Percentiles rank a stretch among this genome's conserved stretches.
Conservation (phyloP, 2,113 vertebrate species). For the Perca fluviatilis region DNA sequence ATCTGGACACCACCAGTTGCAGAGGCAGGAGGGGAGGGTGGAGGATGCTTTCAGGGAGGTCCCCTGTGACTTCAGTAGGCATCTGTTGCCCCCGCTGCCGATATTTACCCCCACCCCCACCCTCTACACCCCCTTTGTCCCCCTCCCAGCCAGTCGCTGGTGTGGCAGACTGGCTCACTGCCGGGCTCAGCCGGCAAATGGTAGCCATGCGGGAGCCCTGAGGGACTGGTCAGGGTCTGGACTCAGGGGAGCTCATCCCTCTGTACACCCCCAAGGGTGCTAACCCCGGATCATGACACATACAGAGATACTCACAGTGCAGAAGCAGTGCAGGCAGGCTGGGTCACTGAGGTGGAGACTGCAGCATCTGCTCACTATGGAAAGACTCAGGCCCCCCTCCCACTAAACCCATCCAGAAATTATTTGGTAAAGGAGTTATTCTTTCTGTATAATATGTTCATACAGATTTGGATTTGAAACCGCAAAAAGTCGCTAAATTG, state of each 20-base stretch:
- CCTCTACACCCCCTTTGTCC: constrained; percentile 33
- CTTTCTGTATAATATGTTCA: not conserved
- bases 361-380: constrained; percentile 74
- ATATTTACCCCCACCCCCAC: constrained; percentile 66
- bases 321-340: constrained; percentile 47
- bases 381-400: not conserved
- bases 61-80: constrained; percentile 95
- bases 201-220: constrained; percentile 60
- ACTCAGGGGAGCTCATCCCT: constrained; percentile 72
- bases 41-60: constrained; percentile 91
- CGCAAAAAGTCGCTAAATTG: too few relatives aligned
- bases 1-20: constrained; percentile 76
- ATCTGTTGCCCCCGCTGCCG: constrained; percentile 93
- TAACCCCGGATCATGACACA: constrained; percentile 61
- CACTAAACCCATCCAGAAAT: not conserved
- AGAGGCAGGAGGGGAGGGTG: constrained; percentile 69
- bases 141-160: constrained; percentile 59
- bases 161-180: constrained; percentile 54
- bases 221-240: constrained; percentile 65
- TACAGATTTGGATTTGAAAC: not conserved
- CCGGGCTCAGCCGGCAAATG: constrained; percentile 59
- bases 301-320: constrained; percentile 33
- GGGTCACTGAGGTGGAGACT: constrained; percentile 67
- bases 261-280: constrained; percentile 41
- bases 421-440: constrained; percentile 17